Base-by-base conservation (phyloP, 2,888 invertebrate species). In the Autographa gamma region DNA sequence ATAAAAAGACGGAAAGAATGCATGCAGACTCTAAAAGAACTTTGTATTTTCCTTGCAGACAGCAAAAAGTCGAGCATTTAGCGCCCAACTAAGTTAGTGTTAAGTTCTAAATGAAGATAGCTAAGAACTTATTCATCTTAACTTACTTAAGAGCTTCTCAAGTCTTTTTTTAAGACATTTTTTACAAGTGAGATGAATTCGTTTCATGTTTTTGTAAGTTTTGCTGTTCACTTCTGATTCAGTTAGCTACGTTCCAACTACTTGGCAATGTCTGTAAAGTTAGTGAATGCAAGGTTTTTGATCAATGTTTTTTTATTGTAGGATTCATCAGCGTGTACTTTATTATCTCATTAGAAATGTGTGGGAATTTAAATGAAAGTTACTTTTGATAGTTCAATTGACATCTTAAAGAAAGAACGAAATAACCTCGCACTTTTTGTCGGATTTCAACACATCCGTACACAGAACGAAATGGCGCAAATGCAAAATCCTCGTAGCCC, bases 401-500 rank as follows among this genome's bases (percentile, higher is more conserved):
- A n/a, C 5, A 48, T 48, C 32, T 64, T 56, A 56, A 52, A 9
- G n/a, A 41, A n/a, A 7, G 18, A 31, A 66, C 67, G 58, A 66
- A 73, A 72, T 54, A 19, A 67, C 52, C 58, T 34, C 71, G 60
- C 72, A 34, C 16, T 16, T 60, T 62, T 61, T 3, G 19, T 38
- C 59, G 65, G 61, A 65, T 75, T 80, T 75, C 69, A 63, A 62
- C 58, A 8, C 65, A 19, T 56, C 32, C 41, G 58, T 41, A 71
- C 54, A 70, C 63, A 74, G 66, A 77, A 76, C 60, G 74, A 82
- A 81, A 79, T 68, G 73, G 76, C 63, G 75, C 74, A 80, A 83
- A 86, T 87, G 82, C 82, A 83, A 85, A 86, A 87, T 82, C 81
- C 84, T 77, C 80, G 83, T 75, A 80, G 76, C 82, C 79, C 80